Evolutionary conservation across 2,113 vertebrate species (phyloP).

Genomic region (Myotis yumanensis): DNA sequence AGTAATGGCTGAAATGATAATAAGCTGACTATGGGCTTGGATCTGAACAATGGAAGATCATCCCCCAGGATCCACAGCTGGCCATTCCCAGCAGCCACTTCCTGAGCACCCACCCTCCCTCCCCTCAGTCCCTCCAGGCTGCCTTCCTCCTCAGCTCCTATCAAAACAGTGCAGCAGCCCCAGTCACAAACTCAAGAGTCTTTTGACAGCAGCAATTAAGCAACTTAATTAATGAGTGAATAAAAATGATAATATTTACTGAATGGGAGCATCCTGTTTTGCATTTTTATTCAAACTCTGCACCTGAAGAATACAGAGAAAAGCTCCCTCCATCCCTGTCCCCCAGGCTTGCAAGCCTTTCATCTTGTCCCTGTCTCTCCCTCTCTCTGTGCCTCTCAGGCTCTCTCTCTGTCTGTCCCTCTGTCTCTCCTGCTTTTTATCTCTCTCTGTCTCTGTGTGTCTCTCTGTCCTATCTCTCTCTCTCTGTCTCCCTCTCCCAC

Average conservation of each 20-base stretch:
- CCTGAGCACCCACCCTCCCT: not conserved
- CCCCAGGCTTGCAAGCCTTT: not conserved
- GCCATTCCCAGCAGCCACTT: not conserved
- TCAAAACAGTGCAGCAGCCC: slow-evolving; percentile 81
- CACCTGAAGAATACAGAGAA: slow-evolving; percentile 83
- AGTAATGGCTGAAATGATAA: slow-evolving; percentile 63
- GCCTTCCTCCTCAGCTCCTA: slow-evolving; percentile 73
- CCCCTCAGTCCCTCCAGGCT: not conserved
- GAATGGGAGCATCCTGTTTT: slow-evolving; percentile 89
- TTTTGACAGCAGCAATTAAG: slow-evolving; percentile 93
- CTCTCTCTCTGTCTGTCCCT: slow-evolving; percentile 9
- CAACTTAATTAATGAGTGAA: slow-evolving; percentile 92
- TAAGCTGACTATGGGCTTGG: not conserved
- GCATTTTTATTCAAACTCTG: slow-evolving; percentile 87
- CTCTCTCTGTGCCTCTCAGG: too few species aligned
- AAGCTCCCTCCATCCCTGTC: not conserved
- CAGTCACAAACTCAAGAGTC: slow-evolving; percentile 87
- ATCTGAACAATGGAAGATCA: slow-evolving; percentile 42
- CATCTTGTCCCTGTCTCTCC: too few species aligned
- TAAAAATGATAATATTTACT: slow-evolving; percentile 94
- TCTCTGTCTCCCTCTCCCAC: not conserved
- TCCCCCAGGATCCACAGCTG: not conserved
- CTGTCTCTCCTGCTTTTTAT: not conserved
- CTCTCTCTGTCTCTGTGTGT: slow-evolving; percentile 48
- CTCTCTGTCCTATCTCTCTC: not conserved